Evolutionary conservation across 2,113 vertebrate genomes (phyloP).

Genomic region (Grammomys dolichurus): DNA sequence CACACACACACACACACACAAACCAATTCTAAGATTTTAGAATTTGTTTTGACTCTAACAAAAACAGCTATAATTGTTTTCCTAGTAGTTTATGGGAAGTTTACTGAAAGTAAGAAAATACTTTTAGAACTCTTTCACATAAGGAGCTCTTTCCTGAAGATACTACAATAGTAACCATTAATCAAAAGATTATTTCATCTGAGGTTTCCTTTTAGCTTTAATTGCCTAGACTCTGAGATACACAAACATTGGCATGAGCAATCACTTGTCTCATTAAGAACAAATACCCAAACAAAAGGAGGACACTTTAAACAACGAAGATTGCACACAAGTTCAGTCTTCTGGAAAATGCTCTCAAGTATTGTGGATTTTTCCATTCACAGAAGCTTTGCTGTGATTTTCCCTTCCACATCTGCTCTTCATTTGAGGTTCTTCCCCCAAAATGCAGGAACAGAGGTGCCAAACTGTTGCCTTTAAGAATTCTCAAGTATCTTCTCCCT

Average conservation of each 20-base stretch:
- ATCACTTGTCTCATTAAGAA: conserved; percentile 45
- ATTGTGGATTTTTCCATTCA: conserved; percentile 64
- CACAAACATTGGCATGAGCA: conserved; percentile 17
- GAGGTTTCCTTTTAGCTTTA: conserved; percentile 56
- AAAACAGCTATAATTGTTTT: neutral
- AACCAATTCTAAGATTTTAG: neutral
- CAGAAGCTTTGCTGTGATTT: conserved; percentile 55
- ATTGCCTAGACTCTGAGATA: conserved; percentile 45
- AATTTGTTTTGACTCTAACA: neutral
- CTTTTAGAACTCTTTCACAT: neutral
- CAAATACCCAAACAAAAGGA: conserved; percentile 68
- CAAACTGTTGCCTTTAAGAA: conserved; percentile 59
- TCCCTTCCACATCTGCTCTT: conserved; percentile 61
- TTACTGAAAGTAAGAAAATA: neutral
- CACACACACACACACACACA: neutral
- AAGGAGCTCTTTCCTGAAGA: neutral
- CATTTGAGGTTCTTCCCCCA: conserved; percentile 55
- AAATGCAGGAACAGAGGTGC: conserved; percentile 49
- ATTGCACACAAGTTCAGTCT: conserved; percentile 64
- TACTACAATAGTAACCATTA: neutral
- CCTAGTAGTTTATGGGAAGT: neutral
- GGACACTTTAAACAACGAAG: conserved; percentile 66
- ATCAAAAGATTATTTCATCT: neutral
- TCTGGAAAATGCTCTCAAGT: conserved; percentile 63
- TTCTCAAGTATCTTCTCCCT: conserved; percentile 56